Conservation (phyloP, 2,888 invertebrate species). For the Pediacus dermestoides region DNA sequence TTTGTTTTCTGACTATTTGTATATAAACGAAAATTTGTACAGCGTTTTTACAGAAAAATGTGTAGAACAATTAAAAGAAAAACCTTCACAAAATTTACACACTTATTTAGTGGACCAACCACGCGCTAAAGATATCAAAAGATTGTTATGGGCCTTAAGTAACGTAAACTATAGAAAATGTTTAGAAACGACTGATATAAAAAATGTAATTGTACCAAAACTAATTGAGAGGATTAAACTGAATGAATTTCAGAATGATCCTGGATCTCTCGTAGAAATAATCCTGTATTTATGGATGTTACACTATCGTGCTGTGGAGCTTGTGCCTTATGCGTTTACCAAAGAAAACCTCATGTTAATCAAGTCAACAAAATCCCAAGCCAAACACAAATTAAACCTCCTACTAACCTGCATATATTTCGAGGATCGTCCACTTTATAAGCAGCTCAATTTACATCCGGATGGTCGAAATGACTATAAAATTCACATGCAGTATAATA, state of each 20-base stretch:
- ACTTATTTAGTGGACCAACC: constrained; percentile 29
- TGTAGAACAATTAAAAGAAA: constrained; percentile 34
- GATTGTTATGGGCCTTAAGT: constrained; percentile 48
- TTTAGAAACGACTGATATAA: constrained; percentile 31
- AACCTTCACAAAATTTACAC: constrained; percentile 22
- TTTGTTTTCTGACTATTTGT: constrained; percentile 46
- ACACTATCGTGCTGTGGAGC: constrained; percentile 37
- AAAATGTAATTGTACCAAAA: constrained; percentile 38
- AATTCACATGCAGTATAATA: constrained; percentile 32
- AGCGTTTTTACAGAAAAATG: constrained; percentile 37
- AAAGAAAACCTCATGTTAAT: constrained; percentile 23
- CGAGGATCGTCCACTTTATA: constrained; percentile 43
- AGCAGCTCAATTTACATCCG: constrained; percentile 33
- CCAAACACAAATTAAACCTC: constrained; percentile 40
- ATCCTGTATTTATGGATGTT: constrained; percentile 49
- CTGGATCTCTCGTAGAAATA: constrained; percentile 40
- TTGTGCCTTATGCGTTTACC: constrained; percentile 38
- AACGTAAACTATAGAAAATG: constrained; percentile 37
- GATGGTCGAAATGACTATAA: constrained; percentile 25
- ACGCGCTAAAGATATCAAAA: constrained; percentile 49
- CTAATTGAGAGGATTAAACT: constrained; percentile 32
- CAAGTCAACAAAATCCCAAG: constrained; percentile 26
- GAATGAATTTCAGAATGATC: constrained; percentile 35
- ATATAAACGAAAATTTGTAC: constrained; percentile 42
- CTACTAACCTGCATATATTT: constrained; percentile 45